phyloP scores from a whole-genome alignment of 2,797 vertebrate species.

The Chanos chanos region DNA sequence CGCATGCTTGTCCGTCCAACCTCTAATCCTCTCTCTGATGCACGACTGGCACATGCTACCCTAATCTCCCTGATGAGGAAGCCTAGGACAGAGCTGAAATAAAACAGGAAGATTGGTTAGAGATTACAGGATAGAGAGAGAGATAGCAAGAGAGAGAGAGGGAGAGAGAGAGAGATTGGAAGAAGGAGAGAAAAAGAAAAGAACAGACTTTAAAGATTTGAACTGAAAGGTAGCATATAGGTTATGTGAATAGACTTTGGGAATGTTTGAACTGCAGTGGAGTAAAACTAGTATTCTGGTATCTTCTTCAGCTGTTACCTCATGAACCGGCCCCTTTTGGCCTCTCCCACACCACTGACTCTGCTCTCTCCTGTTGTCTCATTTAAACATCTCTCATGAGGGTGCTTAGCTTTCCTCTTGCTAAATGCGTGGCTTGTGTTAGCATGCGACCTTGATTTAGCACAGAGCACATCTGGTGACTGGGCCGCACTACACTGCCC shows the following conservation, averaged over 20 bases:
- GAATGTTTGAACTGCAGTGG: too few species aligned
- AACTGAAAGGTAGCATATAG: too few species aligned
- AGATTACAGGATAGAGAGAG: conserved; percentile 13
- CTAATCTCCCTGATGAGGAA: conserved; percentile 34
- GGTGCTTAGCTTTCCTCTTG: too few species aligned
- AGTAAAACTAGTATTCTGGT: too few species aligned
- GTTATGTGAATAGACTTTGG: too few species aligned
- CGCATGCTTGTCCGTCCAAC: not conserved
- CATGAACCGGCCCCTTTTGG: too few species aligned
- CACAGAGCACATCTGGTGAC: too few species aligned
- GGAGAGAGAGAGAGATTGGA: not conserved
- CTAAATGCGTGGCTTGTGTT: too few species aligned
- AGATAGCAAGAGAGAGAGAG: not conserved
- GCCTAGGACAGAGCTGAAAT: not conserved
- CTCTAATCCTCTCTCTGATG: conserved; percentile 27
- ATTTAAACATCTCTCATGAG: too few species aligned
- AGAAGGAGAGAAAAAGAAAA: not conserved
- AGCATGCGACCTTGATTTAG: too few species aligned
- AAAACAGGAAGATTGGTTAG: not conserved
- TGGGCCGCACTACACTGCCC: conserved; percentile 10
- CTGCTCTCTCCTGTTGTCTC: too few species aligned
- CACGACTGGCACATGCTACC: conserved; percentile 13
- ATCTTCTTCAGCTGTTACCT: not conserved
- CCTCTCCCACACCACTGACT: too few species aligned
- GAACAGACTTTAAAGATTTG: not conserved